phyloP scores from a whole-genome alignment of 2,888 invertebrate species.

The Escarpia spicata region DNA sequence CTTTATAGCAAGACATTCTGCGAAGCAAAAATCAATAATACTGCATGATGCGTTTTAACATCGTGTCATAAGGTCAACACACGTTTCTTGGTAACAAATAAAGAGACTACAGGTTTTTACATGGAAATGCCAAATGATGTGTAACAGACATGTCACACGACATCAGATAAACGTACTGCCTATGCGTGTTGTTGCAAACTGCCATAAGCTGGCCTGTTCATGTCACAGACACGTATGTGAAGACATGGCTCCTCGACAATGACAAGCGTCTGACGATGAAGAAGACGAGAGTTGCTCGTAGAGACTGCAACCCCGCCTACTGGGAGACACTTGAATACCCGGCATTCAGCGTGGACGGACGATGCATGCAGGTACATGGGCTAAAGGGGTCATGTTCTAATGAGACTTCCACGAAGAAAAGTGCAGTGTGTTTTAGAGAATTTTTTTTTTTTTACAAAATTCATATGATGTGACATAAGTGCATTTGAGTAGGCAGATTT shows the following conservation, averaged over 20 bases:
- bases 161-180: background rate
- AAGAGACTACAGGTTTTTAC: too few relatives aligned
- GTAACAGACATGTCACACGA: background rate
- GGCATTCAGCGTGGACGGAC: slow-evolving; percentile 68
- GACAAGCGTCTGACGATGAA: slow-evolving; percentile 90
- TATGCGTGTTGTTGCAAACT: background rate
- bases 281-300: slow-evolving; percentile 86
- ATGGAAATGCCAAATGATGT: background rate
- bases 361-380: slow-evolving; percentile 76
- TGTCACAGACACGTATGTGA: slow-evolving; percentile 85
- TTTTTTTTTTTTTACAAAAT: too few relatives aligned
- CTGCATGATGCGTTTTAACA: too few relatives aligned
- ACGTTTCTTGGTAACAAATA: too few relatives aligned
- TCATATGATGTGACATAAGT: too few relatives aligned
- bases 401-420: too few relatives aligned
- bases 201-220: background rate
- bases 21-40: too few relatives aligned
- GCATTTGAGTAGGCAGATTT: too few relatives aligned
- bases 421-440: too few relatives aligned
- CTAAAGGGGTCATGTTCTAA: too few relatives aligned
- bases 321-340: slow-evolving; percentile 87
- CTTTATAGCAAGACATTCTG: too few relatives aligned
- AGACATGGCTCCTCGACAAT: slow-evolving; percentile 89
- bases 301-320: slow-evolving; percentile 85
- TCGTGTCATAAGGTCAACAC: too few relatives aligned